phyloP scores from a whole-genome alignment of 1,140 invertebrate species.

The Propsilocerus akamusi region DNA sequence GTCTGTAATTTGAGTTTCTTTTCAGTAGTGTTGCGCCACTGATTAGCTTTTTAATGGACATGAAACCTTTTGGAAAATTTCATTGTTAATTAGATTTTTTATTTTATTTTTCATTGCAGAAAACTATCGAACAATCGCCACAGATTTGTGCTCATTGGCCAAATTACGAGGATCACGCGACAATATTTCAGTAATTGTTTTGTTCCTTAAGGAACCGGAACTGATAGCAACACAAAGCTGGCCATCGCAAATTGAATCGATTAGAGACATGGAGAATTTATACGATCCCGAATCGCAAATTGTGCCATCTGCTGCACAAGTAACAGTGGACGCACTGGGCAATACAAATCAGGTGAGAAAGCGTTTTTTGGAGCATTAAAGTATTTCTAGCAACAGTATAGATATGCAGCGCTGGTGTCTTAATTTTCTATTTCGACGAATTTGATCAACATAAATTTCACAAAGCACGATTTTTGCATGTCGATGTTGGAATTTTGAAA shows the following conservation, averaged over 20 bases:
- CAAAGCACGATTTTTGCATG: neutral
- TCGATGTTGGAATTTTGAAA: neutral
- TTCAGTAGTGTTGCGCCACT: too few relatives aligned
- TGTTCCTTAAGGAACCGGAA: constrained; percentile 57
- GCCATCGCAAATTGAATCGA: neutral
- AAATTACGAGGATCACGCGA: constrained; percentile 57
- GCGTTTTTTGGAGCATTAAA: neutral
- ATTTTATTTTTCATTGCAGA: constrained; percentile 3
- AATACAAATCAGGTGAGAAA: neutral
- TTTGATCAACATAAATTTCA: too few relatives aligned
- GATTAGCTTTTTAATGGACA: neutral
- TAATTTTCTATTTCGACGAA: too few relatives aligned
- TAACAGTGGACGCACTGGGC: neutral
- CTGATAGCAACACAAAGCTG: constrained; percentile 30
- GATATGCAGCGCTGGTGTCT: too few relatives aligned
- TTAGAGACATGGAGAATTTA: neutral
- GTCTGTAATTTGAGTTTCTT: too few relatives aligned
- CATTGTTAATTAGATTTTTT: constrained; percentile 5
- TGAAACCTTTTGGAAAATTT: neutral
- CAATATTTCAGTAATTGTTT: constrained; percentile 76
- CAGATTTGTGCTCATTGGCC: constrained; percentile 21
- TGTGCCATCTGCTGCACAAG: neutral
- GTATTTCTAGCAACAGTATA: neutral
- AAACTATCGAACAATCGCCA: neutral
- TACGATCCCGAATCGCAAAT: neutral